Percentiles rank a stretch among this genome's conserved stretches.
phyloP scores from a whole-genome alignment of 2,113 vertebrate genomes.

The Xiphophorus hellerii region DNA sequence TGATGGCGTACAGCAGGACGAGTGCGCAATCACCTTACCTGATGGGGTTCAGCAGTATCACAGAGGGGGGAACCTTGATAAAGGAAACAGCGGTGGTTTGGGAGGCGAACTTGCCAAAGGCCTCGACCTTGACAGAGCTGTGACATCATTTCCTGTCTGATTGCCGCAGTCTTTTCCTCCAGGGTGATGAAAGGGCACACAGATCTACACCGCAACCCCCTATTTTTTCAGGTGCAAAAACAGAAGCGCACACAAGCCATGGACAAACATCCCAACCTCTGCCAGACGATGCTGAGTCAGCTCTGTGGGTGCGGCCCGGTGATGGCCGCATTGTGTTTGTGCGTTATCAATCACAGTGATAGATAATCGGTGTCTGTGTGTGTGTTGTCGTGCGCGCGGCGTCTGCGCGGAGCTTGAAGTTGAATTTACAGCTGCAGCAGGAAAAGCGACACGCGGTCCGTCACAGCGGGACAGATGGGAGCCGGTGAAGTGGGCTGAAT shows the following conservation, averaged over 20 bases:
- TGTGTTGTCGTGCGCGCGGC: too few species aligned
- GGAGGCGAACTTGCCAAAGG: slow-evolving; percentile 3
- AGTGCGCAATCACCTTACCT: slow-evolving; percentile 34
- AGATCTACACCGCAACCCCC: not conserved
- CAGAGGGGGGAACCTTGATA: slow-evolving; percentile 2
- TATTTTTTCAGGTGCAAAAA: not conserved
- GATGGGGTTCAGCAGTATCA: slow-evolving; percentile 37
- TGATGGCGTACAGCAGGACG: slow-evolving; percentile 42
- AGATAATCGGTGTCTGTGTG: slow-evolving; percentile 27
- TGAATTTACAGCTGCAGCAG: slow-evolving; percentile 33
- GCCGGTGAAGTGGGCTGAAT: not conserved
- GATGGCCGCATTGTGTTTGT: slow-evolving; percentile 31
- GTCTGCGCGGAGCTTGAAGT: slow-evolving; percentile 24
- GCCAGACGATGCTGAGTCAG: slow-evolving; percentile 51
- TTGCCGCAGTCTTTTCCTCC: slow-evolving; percentile 44
- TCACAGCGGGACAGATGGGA: slow-evolving; percentile 13
- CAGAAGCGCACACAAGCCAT: slow-evolving; percentile 6
- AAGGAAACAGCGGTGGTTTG: not conserved
- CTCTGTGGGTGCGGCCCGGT: not conserved
- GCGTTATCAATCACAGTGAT: slow-evolving; percentile 53
- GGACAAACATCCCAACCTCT: slow-evolving; percentile 38
- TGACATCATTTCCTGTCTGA: slow-evolving; percentile 61
- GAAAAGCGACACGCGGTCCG: slow-evolving; percentile 15
- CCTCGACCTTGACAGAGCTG: slow-evolving; percentile 42
- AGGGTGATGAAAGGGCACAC: not conserved